Conservation (phyloP, 2,888 invertebrate species). For the Chydorus sphaericus region DNA sequence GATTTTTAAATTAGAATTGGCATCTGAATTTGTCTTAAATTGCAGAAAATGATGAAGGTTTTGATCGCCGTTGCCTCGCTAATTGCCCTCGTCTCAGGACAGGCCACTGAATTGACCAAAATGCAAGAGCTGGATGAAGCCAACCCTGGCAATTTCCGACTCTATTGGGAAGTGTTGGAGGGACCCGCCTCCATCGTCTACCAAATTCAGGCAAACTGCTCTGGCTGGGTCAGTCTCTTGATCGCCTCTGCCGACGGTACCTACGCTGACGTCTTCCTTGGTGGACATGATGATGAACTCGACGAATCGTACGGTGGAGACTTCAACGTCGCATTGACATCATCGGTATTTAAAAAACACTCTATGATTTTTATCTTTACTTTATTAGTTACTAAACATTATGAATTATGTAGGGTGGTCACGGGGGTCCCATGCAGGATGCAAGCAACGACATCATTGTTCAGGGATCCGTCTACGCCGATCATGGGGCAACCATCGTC, state of each 20-base stretch:
- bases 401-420: no score
- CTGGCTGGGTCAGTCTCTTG: not conserved
- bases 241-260: not conserved
- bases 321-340: no score
- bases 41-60: constrained; percentile 1
- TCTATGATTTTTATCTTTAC: no score
- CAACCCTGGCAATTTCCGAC: not conserved
- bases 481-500: not conserved
- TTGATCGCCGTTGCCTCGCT: not conserved
- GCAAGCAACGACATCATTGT: not conserved
- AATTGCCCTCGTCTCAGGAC: not conserved
- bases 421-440: not conserved
- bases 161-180: not conserved
- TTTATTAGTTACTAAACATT: no score
- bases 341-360: no score
- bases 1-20: no score
- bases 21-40: no score
- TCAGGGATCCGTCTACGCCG: not conserved
- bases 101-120: not conserved
- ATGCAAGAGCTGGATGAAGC: not conserved
- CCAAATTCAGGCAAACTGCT: not conserved
- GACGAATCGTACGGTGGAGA: no score
- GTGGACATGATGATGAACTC: not conserved
- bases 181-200: not conserved
- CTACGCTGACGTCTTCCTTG: not conserved